Base-by-base conservation (phyloP, 2,888 invertebrate genomes). In the Timandra comae region DNA sequence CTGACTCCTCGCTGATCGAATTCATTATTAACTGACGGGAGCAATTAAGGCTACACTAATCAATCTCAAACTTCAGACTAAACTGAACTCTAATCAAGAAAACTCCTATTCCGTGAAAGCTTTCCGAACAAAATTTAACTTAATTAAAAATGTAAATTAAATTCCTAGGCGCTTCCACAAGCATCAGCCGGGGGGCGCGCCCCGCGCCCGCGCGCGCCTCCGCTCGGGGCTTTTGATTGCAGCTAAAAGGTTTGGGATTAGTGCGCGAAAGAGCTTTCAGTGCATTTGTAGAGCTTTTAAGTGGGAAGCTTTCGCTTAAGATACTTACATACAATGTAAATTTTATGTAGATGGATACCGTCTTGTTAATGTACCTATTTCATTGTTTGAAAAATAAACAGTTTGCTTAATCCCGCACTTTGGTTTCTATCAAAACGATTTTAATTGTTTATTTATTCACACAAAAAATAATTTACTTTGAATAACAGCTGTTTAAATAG, bases 71-170 rank as follows among this genome's bases (percentile, higher is more conserved):
- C 82, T 84, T 82, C 74, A 79, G 70, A 68, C 74, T 72, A 71
- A 76, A 74, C 79, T 80, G 81, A 84, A 84, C 82, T 85, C 82
- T 84, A 84, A 85, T 85, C 84, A 85, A 85, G 84, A 84, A 84
- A 84, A 84, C 81, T 84, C 81, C 74, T 76, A 81, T 81, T 78
- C 81, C 82, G 81, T 82, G 80, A 85, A 81, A 84, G 84, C 82
- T 84, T 81, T 81, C 72, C 75, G 80, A 84, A 84, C 85, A 81
- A 84, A 85, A 84, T 84, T 82, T 84, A 81, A 85, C 82, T 82
- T 85, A 85, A 85, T 84, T 85, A 85, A 85, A 85, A 85, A 85
- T 85, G 85, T 85, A 85, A 85, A 85, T 85, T 80, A 82, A 84
- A 85, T 85, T 85, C 82, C 80, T 84, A 78, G 82, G 74, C 81